phyloP scores from a whole-genome alignment of 2,113 vertebrate species.

The Fukomys damarensis region DNA sequence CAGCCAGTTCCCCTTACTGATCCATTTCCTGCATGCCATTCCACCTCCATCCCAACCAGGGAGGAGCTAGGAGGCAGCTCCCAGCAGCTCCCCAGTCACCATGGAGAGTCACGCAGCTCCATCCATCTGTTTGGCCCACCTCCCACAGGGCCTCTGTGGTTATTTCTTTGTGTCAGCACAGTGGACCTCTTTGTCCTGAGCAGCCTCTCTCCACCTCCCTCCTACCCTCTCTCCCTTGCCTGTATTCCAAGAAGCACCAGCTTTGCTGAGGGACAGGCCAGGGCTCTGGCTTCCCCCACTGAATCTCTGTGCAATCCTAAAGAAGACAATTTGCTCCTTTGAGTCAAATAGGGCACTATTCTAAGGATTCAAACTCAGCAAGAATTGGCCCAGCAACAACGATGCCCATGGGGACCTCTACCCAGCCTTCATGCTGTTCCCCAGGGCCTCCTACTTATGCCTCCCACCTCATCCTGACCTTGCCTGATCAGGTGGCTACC shows the following conservation, averaged over 20 bases:
- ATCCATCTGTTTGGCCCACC: neutral
- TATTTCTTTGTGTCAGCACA: constrained; percentile 74
- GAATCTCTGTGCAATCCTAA: neutral
- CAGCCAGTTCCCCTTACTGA: constrained; percentile 29
- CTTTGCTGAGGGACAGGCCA: neutral
- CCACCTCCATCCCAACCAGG: neutral
- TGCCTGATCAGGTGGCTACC: neutral
- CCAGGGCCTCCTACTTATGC: neutral
- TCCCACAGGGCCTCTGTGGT: constrained; percentile 44
- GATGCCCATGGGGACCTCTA: neutral
- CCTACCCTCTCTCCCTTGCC: neutral
- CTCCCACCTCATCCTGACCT: neutral
- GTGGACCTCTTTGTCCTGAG: constrained; percentile 73
- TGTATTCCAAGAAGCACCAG: constrained; percentile 38
- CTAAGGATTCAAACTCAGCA: neutral
- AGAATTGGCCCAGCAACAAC: neutral
- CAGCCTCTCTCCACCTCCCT: neutral
- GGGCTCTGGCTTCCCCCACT: constrained; percentile 6
- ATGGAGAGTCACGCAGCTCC: neutral
- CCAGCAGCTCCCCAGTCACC: constrained; percentile 19
- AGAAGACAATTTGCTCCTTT: constrained; percentile 41
- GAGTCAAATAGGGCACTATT: neutral
- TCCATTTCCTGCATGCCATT: neutral
- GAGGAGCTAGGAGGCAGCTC: neutral
- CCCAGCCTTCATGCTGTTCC: neutral